A percentile compares a stretch with the other conserved stretches of the same genome.
These are phyloP conservation scores for Excalfactoria chinensis DNA, from an alignment of 2,113 vertebrate genomes.

Conservation along the genomic window DNA sequence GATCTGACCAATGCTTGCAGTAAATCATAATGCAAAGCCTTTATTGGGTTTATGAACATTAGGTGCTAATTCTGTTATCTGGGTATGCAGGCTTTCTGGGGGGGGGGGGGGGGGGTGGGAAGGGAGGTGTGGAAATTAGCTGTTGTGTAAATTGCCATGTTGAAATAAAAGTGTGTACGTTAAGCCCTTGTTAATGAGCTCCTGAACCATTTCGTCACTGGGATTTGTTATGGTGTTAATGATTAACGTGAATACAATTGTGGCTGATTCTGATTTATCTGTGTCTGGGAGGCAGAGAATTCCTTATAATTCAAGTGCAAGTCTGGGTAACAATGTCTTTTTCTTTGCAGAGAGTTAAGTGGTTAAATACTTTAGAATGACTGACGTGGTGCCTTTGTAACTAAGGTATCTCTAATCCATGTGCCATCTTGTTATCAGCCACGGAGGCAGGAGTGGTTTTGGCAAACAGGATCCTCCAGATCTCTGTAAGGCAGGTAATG, in stretches of 20 bases:
- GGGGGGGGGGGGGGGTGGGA: too few relatives aligned
- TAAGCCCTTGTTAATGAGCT: conserved; percentile 11
- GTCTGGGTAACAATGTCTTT: not conserved
- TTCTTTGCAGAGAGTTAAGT: not conserved
- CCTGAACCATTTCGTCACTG: not conserved
- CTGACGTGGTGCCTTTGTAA: not conserved
- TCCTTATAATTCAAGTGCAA: not conserved
- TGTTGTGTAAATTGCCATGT: conserved; percentile 34
- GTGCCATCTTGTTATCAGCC: not conserved
- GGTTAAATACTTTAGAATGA: not conserved
- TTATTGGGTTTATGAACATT: conserved; percentile 24
- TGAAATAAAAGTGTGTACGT: conserved; percentile 66
- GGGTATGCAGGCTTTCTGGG: not conserved
- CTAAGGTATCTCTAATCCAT: not conserved
- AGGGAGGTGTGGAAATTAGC: not conserved
- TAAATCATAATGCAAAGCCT: not conserved
- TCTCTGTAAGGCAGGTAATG: not conserved
- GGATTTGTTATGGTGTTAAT: not conserved
- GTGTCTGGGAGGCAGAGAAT: not conserved
- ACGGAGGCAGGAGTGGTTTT: not conserved
- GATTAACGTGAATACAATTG: not conserved
- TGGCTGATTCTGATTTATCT: not conserved
- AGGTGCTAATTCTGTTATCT: conserved; percentile 67
- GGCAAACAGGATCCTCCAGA: not conserved
- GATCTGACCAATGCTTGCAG: not conserved